A percentile compares a stretch with the other conserved stretches of the same genome.
Evolutionary conservation across 2,113 vertebrate genomes (phyloP).

Genomic region (Hypanus sabinus): DNA sequence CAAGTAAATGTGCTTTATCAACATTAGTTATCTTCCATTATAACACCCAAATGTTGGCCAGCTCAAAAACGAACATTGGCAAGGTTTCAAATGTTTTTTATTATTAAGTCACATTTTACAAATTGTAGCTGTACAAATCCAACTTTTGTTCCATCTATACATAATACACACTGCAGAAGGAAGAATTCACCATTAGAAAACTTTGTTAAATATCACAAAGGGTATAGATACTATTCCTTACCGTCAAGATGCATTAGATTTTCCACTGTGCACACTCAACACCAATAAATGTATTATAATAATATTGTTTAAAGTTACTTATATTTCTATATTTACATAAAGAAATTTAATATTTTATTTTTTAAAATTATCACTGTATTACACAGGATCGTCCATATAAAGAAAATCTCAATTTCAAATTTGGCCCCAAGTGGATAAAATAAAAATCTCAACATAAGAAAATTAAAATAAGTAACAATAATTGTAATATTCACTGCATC

Average conservation of each 20-base stretch:
- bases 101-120: not conserved
- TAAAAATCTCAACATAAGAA: not conserved
- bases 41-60: not conserved
- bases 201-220: not conserved
- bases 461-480: not conserved
- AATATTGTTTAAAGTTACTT: not conserved
- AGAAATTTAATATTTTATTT: too few species aligned
- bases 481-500: not conserved
- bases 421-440: not conserved
- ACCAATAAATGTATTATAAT: too few species aligned
- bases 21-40: not conserved
- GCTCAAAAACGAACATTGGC: not conserved
- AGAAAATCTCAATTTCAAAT: not conserved
- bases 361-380: not conserved
- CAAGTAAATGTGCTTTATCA: not conserved
- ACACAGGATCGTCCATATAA: not conserved
- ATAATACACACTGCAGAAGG: not conserved
- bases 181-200: not conserved
- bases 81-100: not conserved
- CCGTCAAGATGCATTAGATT: not conserved
- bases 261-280: not conserved
- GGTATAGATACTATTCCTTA: constrained; percentile 2
- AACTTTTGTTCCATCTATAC: not conserved
- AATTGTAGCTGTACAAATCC: not conserved
- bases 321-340: not conserved